Conservation (phyloP, 2,113 vertebrate species). For the Agelaius tricolor region DNA sequence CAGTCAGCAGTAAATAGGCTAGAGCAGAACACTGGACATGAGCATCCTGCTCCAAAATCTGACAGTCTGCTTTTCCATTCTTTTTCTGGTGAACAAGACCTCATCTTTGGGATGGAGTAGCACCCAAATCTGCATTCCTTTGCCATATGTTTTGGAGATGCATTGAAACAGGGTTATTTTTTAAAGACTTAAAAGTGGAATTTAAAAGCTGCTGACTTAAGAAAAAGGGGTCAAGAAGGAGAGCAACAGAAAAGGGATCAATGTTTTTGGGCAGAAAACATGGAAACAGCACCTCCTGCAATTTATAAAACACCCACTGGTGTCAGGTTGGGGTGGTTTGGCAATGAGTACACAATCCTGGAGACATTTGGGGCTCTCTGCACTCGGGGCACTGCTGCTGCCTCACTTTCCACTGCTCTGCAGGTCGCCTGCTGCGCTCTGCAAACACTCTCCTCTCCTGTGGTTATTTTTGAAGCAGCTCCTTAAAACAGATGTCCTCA, state of each 20-base stretch:
- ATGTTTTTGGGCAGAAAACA: neutral
- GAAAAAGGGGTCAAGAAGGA: neutral
- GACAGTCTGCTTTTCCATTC: neutral
- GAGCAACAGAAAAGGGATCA: neutral
- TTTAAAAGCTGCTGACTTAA: constrained; percentile 3
- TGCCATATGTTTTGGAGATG: neutral
- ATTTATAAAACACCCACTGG: neutral
- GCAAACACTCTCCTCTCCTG: neutral
- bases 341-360: neutral
- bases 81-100: neutral
- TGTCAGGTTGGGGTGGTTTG: neutral
- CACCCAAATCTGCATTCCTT: neutral
- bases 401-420: neutral
- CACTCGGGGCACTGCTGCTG: neutral
- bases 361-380: neutral
- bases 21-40: neutral
- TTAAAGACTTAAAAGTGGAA: neutral
- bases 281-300: neutral
- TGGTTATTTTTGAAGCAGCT: constrained; percentile 38
- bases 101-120: neutral
- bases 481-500: constrained; percentile 27
- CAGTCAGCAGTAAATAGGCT: neutral
- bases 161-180: neutral
- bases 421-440: neutral
- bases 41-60: neutral